Evolutionary conservation across 2,113 vertebrate species (phyloP), one percentile per base, ranked within the genome.

Genomic region (Helogale parvula): DNA sequence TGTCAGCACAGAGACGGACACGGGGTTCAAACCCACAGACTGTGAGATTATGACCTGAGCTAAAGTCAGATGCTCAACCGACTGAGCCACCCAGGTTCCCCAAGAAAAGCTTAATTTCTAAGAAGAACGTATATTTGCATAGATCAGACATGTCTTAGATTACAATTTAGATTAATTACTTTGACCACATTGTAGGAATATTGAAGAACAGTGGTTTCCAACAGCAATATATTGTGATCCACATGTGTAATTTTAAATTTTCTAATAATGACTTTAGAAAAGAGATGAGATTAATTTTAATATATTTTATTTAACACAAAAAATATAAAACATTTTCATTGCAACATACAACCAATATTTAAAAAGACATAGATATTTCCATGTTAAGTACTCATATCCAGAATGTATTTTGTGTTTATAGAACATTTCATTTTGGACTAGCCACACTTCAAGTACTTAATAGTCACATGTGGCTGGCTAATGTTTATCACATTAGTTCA

Each of bases 141-240:
- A 86, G n/a, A 89, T 84, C n/a, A 77, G 7, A 63, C 16, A 38
- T 76, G 72, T 84, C 12, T 96, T 90, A 83, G 13, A 72, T 16
- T 89, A 91, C 54, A 68, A 21, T 35, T 79, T 54, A 80, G 35
- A 65, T 87, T 29, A 87, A 83, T 79, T 81, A 54, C 71, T 87
- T 92, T 65, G 25, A 60, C 7, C 2, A 91, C 11, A 3, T 54
- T 80, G 27, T 88, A 84, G 3, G 19, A 95, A 2, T 90, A 81
- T 83, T 86, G 71, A 33, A 84, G 50, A 80, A 71, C 16, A 85
- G 57, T 54, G 29, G 23, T 69, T 41, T 88, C 47, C 57, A 95
- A 92, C 8, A 69, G 25, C 89, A 91, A 93, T 66, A 92, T 69
- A 86, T 94, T 85, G 31, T 69, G 15, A 97, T n/a, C 27, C 29